Conservation (phyloP, 2,113 vertebrate species). For the Corythornis vintsioides region DNA sequence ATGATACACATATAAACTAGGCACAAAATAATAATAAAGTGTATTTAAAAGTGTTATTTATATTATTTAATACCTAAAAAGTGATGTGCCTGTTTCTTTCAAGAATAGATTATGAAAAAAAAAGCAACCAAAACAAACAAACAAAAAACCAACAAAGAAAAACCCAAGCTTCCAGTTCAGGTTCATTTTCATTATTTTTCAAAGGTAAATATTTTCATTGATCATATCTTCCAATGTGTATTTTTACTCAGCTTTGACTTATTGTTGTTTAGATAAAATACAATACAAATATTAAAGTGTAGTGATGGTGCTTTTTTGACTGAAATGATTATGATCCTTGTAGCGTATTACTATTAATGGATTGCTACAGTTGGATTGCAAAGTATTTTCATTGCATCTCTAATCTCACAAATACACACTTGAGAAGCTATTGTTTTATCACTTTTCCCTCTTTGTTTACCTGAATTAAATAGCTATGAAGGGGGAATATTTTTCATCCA, state of each 20-base stretch:
- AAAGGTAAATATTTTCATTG: neutral
- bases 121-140: too few relatives aligned
- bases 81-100: accelerated
- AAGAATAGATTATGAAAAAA: neutral
- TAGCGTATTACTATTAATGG: neutral
- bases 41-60: neutral
- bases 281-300: neutral
- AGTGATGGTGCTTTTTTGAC: neutral
- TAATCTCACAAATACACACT: neutral
- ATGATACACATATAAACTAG: neutral
- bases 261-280: neutral
- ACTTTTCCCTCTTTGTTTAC: accelerated
- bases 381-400: neutral
- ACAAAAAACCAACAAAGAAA: neutral
- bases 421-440: neutral
- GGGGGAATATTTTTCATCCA: neutral
- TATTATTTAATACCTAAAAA: neutral
- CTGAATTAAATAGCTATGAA: neutral
- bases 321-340: neutral
- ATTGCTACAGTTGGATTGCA: neutral
- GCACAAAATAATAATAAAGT: neutral
- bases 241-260: neutral
- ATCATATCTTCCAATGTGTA: neutral
- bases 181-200: neutral
- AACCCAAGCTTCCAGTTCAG: neutral